Percentiles rank a stretch among this genome's conserved stretches.
These are phyloP conservation scores for Heteromyza rotundicornis DNA, from an alignment of 2,888 invertebrate species.

Conservation along the genomic window DNA sequence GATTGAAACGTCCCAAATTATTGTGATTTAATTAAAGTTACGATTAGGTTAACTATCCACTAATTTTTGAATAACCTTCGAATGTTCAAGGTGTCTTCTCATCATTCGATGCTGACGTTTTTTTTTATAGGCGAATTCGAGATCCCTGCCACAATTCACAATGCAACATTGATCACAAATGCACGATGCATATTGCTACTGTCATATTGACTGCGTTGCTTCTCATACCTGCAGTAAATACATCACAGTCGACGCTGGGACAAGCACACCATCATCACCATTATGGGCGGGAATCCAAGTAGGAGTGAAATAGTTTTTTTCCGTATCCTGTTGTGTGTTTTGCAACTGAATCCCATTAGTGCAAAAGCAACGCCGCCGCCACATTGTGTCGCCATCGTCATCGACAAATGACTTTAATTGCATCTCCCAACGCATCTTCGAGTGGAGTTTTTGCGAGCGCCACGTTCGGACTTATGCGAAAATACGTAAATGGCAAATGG, in stretches of 20 bases:
- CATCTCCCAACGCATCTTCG: constrained; percentile 48
- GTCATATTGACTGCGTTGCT: neutral
- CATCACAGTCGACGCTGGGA: constrained; percentile 1
- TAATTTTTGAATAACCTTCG: no score
- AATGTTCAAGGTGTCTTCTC: no score
- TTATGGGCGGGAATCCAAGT: constrained; percentile 54
- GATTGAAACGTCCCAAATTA: no score
- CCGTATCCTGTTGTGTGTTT: constrained; percentile 5
- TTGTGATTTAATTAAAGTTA: no score
- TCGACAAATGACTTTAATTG: constrained; percentile 58
- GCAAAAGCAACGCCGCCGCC: constrained; percentile 25
- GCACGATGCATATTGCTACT: neutral
- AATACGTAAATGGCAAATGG: no score
- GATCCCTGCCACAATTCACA: no score
- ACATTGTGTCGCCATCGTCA: constrained; percentile 55
- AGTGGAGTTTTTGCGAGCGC: neutral
- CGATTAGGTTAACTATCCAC: no score
- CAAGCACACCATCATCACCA: constrained; percentile 49
- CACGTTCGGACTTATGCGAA: neutral
- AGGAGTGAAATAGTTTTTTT: constrained; percentile 35
- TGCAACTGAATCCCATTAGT: neutral
- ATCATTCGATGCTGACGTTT: no score
- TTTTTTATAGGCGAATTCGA: no score
- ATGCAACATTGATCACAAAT: no score
- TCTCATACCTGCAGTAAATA: neutral